Evolutionary conservation across 2,888 invertebrate genomes (phyloP).

Genomic region (Stenurella melanura): DNA sequence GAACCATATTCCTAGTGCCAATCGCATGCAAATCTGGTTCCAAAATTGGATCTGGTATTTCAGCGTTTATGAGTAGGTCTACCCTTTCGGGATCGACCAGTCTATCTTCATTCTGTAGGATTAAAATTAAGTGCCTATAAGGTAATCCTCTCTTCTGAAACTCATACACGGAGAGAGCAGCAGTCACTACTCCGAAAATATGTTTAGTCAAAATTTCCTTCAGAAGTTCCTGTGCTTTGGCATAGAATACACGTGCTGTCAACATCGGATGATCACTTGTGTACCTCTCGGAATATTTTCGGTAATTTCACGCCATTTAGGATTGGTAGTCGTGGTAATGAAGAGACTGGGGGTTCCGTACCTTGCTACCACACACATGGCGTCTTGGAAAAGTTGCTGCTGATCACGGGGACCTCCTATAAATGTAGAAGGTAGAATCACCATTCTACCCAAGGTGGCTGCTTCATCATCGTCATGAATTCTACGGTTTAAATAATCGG

Average conservation of each 20-base stretch:
- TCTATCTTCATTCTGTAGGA: conserved; percentile 7
- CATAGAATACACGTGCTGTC: not conserved
- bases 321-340: conserved; percentile 53
- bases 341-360: conserved; percentile 45
- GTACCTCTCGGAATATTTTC: not conserved
- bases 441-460: conserved; percentile 24
- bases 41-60: conserved; percentile 12
- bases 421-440: conserved; percentile 29
- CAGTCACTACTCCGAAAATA: not conserved
- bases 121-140: conserved; percentile 39
- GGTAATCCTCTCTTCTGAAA: conserved; percentile 44
- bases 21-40: conserved; percentile 24
- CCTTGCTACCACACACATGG: conserved; percentile 27
- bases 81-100: not conserved
- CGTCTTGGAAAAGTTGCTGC: conserved; percentile 23
- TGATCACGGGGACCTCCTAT: not conserved
- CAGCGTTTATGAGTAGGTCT: conserved; percentile 8
- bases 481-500: not conserved
- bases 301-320: conserved; percentile 5
- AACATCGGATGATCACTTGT: conserved; percentile 35
- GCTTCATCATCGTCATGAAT: conserved; percentile 11
- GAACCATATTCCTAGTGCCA: conserved; percentile 64
- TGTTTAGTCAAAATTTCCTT: not conserved
- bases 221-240: conserved; percentile 14
- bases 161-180: not conserved